phyloP scores from a whole-genome alignment of 2,797 vertebrate genomes.

The Phataginus tricuspis region DNA sequence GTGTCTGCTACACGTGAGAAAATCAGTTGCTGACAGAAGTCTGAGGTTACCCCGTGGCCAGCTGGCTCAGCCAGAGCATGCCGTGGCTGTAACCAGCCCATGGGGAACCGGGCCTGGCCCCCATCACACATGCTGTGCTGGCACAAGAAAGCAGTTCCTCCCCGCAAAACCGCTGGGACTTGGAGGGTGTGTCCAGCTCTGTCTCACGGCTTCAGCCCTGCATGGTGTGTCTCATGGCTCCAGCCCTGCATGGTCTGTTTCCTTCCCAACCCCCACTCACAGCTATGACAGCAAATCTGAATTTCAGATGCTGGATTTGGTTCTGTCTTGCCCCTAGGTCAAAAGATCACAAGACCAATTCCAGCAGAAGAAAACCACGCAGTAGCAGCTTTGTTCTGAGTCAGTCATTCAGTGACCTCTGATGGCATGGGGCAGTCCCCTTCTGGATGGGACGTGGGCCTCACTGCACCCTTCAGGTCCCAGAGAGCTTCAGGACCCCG shows the following conservation, averaged over 20 bases:
- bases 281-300: background rate
- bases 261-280: background rate
- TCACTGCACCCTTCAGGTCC: background rate
- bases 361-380: background rate
- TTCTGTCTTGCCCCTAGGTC: background rate
- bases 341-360: background rate
- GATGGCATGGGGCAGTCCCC: too few species aligned
- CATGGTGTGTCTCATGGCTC: too few species aligned
- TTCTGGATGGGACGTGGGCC: background rate
- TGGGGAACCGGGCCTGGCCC: background rate
- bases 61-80: background rate
- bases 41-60: fast-evolving
- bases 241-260: background rate
- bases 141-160: background rate
- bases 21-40: too few species aligned
- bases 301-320: background rate
- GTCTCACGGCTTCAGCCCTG: fast-evolving
- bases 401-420: fast-evolving
- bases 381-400: too few species aligned
- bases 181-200: fast-evolving
- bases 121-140: fast-evolving
- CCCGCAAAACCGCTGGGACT: fast-evolving
- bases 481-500: background rate
- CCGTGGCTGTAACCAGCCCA: background rate
- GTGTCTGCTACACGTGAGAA: fast-evolving